phyloP scores from a whole-genome alignment of 2,888 invertebrate species.

The Hetaerina titia region DNA sequence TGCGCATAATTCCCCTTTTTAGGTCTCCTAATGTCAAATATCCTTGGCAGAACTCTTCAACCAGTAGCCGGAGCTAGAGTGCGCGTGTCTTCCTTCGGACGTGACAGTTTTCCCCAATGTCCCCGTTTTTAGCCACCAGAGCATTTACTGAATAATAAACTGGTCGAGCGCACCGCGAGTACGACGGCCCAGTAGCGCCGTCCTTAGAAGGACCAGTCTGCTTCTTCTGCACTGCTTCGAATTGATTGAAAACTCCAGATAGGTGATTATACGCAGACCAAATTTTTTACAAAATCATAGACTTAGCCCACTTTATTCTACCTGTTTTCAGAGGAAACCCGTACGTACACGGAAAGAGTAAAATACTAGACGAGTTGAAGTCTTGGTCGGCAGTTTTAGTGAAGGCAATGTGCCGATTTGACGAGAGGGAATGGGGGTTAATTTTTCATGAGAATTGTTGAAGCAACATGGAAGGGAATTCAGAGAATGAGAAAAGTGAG shows the following conservation, averaged over 20 bases:
- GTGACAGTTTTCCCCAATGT: conserved; percentile 38
- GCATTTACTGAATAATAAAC: conserved; percentile 49
- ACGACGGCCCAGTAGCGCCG: not conserved
- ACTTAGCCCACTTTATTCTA: too few species aligned
- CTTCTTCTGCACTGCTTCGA: not conserved
- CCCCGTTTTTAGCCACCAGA: not conserved
- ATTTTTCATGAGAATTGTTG: not conserved
- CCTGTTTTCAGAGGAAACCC: too few species aligned
- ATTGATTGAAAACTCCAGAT: not conserved
- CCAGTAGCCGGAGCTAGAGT: not conserved
- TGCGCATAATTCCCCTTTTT: not conserved
- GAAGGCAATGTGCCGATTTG: not conserved
- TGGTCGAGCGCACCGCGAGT: not conserved
- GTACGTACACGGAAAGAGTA: too few species aligned
- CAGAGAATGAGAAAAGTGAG: not conserved
- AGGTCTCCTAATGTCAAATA: conserved; percentile 7
- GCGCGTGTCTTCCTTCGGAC: conserved; percentile 20
- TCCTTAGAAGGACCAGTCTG: not conserved
- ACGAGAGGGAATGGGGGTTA: not conserved
- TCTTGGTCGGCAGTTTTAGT: not conserved
- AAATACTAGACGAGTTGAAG: not conserved
- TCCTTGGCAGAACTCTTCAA: conserved; percentile 39
- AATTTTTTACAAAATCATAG: too few species aligned
- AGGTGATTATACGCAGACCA: too few species aligned
- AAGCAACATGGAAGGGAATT: not conserved